Conservation (phyloP, 1,140 invertebrate species). For the Sitodiplosis mosellana region DNA sequence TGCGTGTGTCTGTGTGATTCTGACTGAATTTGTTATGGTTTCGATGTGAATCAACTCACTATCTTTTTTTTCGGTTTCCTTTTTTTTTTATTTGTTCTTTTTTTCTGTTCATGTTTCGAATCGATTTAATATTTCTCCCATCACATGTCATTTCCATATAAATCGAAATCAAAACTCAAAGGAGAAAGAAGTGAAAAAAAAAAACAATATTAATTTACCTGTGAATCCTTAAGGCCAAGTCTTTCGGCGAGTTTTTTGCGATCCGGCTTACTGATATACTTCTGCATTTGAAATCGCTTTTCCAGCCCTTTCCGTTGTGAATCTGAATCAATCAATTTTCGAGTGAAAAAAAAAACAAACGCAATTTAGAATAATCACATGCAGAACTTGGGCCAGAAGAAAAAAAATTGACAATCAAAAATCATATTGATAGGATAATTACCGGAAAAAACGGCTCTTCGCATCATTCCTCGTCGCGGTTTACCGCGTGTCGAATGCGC, state of each 20-base stretch:
- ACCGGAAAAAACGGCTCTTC: conserved; percentile 61
- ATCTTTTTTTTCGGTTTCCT: neutral
- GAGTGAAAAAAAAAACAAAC: neutral
- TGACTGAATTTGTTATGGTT: neutral
- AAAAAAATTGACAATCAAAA: too few species aligned
- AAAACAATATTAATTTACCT: conserved; percentile 35
- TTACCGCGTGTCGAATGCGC: conserved; percentile 59
- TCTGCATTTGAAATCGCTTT: conserved; percentile 89
- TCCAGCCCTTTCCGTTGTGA: conserved; percentile 86
- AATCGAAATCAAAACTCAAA: neutral
- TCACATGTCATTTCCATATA: neutral
- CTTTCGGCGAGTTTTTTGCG: conserved; percentile 90
- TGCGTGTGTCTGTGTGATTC: neutral
- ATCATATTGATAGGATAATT: conserved; percentile 2
- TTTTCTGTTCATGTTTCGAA: neutral
- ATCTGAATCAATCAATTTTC: conserved; percentile 48
- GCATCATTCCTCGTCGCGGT: conserved; percentile 83
- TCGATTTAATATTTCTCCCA: neutral
- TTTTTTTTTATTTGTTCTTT: neutral
- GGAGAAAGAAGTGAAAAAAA: neutral
- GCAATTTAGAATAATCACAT: neutral
- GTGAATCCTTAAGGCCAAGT: conserved; percentile 84
- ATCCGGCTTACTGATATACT: conserved; percentile 95
- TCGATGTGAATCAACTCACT: neutral
- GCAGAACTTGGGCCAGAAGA: neutral